phyloP scores from a whole-genome alignment of 2,113 vertebrate species.

The Empidonax alnorum region DNA sequence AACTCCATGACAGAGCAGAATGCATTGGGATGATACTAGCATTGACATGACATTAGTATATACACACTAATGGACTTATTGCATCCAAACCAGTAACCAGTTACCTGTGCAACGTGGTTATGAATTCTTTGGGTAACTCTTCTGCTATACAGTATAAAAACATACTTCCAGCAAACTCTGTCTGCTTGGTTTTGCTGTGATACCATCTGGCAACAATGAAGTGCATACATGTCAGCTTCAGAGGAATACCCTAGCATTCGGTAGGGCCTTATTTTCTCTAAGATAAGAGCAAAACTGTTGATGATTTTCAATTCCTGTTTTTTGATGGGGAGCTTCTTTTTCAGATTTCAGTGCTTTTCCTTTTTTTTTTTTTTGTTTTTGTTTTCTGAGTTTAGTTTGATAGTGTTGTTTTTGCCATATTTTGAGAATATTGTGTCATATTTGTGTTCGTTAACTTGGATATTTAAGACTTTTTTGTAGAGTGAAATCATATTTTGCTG shows the following conservation, averaged over 20 bases:
- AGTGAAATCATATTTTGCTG: neutral
- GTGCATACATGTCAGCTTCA: neutral
- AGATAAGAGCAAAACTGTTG: neutral
- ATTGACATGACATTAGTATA: neutral
- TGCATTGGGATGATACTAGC: neutral
- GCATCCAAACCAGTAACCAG: neutral
- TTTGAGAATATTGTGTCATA: neutral
- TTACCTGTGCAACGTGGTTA: accelerated
- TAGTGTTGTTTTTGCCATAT: neutral
- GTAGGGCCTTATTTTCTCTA: neutral
- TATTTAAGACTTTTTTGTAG: neutral
- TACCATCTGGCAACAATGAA: neutral
- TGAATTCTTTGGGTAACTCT: neutral
- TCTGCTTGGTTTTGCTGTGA: neutral
- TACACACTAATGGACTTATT: accelerated
- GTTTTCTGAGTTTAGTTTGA: neutral
- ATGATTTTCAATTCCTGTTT: neutral
- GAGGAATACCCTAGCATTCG: neutral
- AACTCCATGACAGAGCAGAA: neutral
- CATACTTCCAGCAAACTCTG: neutral
- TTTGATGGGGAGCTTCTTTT: neutral
- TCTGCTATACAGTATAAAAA: neutral
- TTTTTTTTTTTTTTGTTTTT: neutral
- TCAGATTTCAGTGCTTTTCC: neutral
- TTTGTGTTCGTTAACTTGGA: neutral